These are phyloP conservation scores for Phengaris arion DNA, from an alignment of 2,888 invertebrate genomes.

Conservation along the genomic window DNA sequence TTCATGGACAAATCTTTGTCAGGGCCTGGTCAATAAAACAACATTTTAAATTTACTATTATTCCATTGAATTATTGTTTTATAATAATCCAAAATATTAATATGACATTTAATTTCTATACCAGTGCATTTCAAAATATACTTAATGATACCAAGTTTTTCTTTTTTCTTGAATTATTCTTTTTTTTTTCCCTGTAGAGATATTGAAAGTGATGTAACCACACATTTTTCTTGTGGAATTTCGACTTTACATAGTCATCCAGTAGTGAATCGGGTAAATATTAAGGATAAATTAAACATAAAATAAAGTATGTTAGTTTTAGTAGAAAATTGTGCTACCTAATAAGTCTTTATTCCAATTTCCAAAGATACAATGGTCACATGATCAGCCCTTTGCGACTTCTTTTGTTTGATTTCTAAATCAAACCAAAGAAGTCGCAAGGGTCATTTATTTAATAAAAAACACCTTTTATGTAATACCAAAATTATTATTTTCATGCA, in stretches of 20 bases:
- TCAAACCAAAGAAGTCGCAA: no score
- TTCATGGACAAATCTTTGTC: conserved; percentile 99
- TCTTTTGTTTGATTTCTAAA: no score
- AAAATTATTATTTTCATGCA: not conserved
- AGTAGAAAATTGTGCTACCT: no score
- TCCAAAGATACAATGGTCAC: no score
- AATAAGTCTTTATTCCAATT: no score
- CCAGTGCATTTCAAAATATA: conserved; percentile 24
- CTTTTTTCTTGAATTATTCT: not conserved
- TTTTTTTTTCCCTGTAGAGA: no score
- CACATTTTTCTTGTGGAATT: no score
- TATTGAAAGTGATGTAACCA: no score
- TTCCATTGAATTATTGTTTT: conserved; percentile 34
- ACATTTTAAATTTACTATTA: conserved; percentile 21
- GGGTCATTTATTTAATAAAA: not conserved
- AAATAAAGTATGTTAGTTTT: no score
- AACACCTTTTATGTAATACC: not conserved
- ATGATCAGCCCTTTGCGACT: no score
- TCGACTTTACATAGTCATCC: not conserved
- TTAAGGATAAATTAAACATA: no score
- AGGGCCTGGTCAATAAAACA: conserved; percentile 87
- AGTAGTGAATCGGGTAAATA: no score
- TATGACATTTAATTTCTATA: conserved; percentile 15
- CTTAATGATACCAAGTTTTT: not conserved
- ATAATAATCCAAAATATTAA: not conserved